Conservation (phyloP, 2,888 invertebrate genomes). For the Sarcophaga variegata region DNA sequence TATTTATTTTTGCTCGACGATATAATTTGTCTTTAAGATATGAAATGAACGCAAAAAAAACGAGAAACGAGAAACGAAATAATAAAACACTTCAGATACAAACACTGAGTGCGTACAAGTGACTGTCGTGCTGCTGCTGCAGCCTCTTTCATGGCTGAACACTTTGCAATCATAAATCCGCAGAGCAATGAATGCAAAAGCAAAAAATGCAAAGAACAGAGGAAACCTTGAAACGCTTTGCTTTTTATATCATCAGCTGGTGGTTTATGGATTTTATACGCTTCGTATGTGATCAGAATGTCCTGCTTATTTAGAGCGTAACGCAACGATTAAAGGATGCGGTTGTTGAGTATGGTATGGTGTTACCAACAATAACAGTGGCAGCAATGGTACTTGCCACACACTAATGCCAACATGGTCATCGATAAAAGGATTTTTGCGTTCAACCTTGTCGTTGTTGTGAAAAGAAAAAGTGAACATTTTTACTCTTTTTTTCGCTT, state of each 20-base stretch:
- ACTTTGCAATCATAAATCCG: slow-evolving; percentile 49
- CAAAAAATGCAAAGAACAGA: not conserved
- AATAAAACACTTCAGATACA: not conserved
- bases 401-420: slow-evolving; percentile 14
- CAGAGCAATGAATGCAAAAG: slow-evolving; percentile 22
- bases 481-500: not conserved
- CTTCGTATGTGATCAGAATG: slow-evolving; percentile 47
- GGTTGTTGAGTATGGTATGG: not conserved
- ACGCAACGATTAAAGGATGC: slow-evolving; percentile 34
- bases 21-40: not conserved
- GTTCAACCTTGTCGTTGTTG: slow-evolving; percentile 46
- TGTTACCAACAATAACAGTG: not conserved
- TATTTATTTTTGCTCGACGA: not conserved
- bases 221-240: slow-evolving; percentile 37
- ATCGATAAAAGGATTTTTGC: slow-evolving; percentile 44
- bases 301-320: slow-evolving; percentile 22
- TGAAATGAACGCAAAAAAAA: not conserved
- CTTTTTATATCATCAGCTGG: not conserved
- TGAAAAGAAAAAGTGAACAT: not conserved
- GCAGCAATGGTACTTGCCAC: slow-evolving; percentile 17
- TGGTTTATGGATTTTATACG: slow-evolving; percentile 12
- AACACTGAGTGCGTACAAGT: not conserved
- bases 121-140: too few species aligned
- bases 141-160: too few species aligned
- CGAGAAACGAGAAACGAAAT: not conserved